A percentile compares a stretch with the other conserved stretches of the same genome.
Conservation (phyloP, 2,797 vertebrate species). For the Ctenopoma kingsleyae region DNA sequence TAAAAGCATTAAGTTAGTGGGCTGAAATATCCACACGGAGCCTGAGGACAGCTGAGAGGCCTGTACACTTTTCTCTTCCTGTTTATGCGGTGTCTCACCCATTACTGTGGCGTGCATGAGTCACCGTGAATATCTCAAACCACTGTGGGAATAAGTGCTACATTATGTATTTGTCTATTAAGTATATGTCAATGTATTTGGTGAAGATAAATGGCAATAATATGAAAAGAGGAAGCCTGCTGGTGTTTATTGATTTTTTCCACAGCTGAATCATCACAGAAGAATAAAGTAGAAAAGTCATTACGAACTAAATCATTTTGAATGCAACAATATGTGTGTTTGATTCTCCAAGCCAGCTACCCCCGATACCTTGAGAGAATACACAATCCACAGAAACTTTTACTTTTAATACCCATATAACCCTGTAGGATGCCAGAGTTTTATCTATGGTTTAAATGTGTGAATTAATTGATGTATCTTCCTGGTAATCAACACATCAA, state of each 20-base stretch:
- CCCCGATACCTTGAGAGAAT: slow-evolving; percentile 34
- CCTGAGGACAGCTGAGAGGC: slow-evolving; percentile 18
- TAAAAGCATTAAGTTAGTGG: slow-evolving; percentile 13
- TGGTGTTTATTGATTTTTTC: slow-evolving; percentile 48
- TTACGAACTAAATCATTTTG: slow-evolving; percentile 39
- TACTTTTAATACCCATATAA: slow-evolving; percentile 21
- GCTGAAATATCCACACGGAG: slow-evolving; percentile 19
- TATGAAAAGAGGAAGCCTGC: slow-evolving; percentile 28
- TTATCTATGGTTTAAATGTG: not conserved
- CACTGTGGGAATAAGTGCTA: slow-evolving; percentile 37
- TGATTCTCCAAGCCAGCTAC: slow-evolving; percentile 11
- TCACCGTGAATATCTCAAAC: slow-evolving; percentile 43
- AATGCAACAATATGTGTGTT: slow-evolving; percentile 40
- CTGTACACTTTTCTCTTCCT: slow-evolving; percentile 33
- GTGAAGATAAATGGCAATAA: slow-evolving; percentile 50
- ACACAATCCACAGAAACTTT: slow-evolving; percentile 2
- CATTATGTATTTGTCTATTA: slow-evolving; percentile 50
- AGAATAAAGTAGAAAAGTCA: slow-evolving; percentile 40
- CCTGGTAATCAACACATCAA: not conserved
- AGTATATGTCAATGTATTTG: slow-evolving; percentile 38
- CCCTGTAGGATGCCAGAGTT: not conserved
- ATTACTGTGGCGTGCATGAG: slow-evolving; percentile 51
- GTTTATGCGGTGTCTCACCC: slow-evolving; percentile 45
- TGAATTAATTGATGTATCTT: not conserved
- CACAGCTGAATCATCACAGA: slow-evolving; percentile 38